Evolutionary conservation across 1,140 invertebrate species (phyloP).

Genomic region (Coptotermes formosanus): DNA sequence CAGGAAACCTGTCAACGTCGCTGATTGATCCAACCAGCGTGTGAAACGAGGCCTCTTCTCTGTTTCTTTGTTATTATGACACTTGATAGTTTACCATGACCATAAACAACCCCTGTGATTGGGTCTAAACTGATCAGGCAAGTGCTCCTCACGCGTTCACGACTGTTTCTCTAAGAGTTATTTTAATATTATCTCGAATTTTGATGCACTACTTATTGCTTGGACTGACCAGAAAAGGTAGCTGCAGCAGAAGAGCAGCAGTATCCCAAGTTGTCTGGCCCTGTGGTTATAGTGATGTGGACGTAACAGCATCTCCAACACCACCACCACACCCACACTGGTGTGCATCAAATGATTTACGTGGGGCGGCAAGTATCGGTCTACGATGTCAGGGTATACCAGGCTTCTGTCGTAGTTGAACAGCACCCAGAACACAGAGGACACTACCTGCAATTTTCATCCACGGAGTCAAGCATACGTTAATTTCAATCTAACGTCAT

Average conservation of each 20-base stretch:
- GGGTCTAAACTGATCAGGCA: too few species aligned
- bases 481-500: too few species aligned
- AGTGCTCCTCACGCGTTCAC: too few species aligned
- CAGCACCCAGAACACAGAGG: constrained; percentile 63
- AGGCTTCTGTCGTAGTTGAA: constrained; percentile 66
- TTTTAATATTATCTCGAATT: too few species aligned
- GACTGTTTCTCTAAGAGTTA: too few species aligned
- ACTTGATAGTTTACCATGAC: too few species aligned
- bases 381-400: constrained; percentile 61
- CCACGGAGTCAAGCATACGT: too few species aligned
- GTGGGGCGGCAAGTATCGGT: constrained; percentile 62
- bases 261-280: neutral
- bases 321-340: constrained; percentile 48
- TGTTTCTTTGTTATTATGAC: too few species aligned
- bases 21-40: too few species aligned
- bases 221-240: neutral
- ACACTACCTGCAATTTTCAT: constrained; percentile 56
- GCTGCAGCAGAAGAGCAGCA: neutral
- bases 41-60: too few species aligned
- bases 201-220: neutral
- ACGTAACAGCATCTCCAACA: constrained; percentile 49
- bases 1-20: too few species aligned
- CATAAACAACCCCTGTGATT: too few species aligned
- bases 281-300: neutral
- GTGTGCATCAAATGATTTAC: constrained; percentile 69